Evolutionary conservation across 2,113 vertebrate species (phyloP).

Genomic region (Cygnus atratus): DNA sequence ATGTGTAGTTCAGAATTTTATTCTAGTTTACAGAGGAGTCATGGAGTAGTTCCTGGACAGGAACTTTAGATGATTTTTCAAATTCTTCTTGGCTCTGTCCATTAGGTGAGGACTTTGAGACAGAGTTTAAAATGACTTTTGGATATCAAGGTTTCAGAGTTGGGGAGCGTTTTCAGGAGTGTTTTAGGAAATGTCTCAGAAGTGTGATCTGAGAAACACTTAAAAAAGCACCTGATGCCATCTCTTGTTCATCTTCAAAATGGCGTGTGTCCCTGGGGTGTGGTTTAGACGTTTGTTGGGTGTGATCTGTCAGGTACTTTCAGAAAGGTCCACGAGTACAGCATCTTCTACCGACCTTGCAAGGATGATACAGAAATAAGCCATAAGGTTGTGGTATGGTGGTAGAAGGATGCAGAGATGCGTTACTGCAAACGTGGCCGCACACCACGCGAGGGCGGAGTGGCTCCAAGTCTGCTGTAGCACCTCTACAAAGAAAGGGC

Average conservation of each 20-base stretch:
- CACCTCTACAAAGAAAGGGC: not conserved
- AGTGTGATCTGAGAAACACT: not conserved
- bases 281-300: not conserved
- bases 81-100: not conserved
- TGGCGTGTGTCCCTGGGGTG: fast-evolving
- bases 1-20: not conserved
- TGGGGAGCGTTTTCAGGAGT: not conserved
- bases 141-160: not conserved
- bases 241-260: not conserved
- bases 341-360: not conserved
- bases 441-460: conserved; percentile 31
- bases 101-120: not conserved
- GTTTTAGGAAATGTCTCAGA: not conserved
- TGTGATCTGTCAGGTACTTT: not conserved
- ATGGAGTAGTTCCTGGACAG: not conserved
- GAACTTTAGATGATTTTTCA: not conserved
- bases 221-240: not conserved
- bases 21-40: not conserved
- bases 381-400: not conserved
- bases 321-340: fast-evolving
- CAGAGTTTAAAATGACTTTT: not conserved
- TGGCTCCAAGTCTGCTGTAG: not conserved
- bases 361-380: not conserved
- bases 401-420: not conserved
- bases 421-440: not conserved